A percentile compares a stretch with the other conserved stretches of the same genome.
Conservation (phyloP, 1,140 invertebrate species). For the Zaprionus tsacasi region DNA sequence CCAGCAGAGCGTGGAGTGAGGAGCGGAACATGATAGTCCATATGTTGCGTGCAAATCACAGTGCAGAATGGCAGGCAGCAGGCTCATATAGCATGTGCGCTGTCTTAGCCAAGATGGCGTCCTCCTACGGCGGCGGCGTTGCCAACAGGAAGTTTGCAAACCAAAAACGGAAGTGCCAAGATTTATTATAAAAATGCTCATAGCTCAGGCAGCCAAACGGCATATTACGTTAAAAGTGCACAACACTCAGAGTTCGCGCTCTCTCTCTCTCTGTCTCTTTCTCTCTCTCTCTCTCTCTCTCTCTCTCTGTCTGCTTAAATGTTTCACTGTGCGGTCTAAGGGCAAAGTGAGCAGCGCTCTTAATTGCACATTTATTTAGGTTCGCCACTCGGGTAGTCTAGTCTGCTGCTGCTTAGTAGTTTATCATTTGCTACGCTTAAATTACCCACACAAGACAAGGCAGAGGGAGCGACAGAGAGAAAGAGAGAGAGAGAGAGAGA, state of each 20-base stretch:
- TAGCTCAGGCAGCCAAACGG: constrained; percentile 76
- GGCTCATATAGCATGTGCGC: constrained; percentile 45
- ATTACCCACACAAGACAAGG: constrained; percentile 58
- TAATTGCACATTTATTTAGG: constrained; percentile 83
- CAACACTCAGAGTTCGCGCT: constrained; percentile 24
- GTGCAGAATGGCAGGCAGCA: constrained; percentile 34
- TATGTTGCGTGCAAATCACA: constrained; percentile 81
- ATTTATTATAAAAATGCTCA: constrained; percentile 83
- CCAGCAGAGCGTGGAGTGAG: background rate
- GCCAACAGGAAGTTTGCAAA: constrained; percentile 82
- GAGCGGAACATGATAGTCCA: constrained; percentile 50
- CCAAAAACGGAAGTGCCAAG: constrained; percentile 79
- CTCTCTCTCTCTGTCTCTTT: background rate
- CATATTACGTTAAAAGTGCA: constrained; percentile 80
- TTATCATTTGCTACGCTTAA: constrained; percentile 79
- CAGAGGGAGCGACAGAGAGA: background rate
- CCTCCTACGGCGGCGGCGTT: constrained; percentile 35
- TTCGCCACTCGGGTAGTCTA: constrained; percentile 59
- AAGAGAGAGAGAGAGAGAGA: too few relatives aligned
- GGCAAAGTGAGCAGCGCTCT: constrained; percentile 76
- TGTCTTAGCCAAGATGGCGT: constrained; percentile 43
- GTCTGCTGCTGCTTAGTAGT: constrained; percentile 77
- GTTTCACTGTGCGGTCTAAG: constrained; percentile 68
- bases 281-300: background rate
- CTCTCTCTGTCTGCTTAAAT: constrained; percentile 21